Evolutionary conservation across 1,140 invertebrate genomes (phyloP), one percentile per base, ranked within the genome.

Genomic region (Latrodectus geometricus): DNA sequence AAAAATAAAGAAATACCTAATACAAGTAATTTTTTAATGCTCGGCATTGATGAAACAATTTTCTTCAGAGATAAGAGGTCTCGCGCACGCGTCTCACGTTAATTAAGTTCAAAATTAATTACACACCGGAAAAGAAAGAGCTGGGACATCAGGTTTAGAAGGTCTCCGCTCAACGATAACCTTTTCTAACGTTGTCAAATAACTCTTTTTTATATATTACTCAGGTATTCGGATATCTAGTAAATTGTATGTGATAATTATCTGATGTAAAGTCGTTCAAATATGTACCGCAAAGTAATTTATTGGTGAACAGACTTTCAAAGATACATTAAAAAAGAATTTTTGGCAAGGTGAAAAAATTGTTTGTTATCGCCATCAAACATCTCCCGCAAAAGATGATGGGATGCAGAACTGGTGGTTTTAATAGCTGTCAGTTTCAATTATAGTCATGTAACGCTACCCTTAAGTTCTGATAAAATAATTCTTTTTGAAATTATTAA

Each of bases 101-200:
- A 69, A 69, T 69, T 69, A 21, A 69, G 68, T 69, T 69, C 68
- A 69, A 69, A 69, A 69, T 69, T 69, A 69, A 69, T 69, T 69
- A 69, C 21, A 20, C 21, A 21, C 9, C 17, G 17, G 68, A 69
- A 69, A n/a, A 21, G 21, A 17, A 21, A 21, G 68, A 69, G 35
- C 2, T 35, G 35, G 35, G 35, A 35, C n/a, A 69, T 21, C 35
- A 20, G 68, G 17, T 69, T 69, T 69, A 69, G 68, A 69, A 69
- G 20, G 17, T 69, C 68, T 21, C 15, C 56, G 66, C 20, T n/a
- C 35, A 35, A 35, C 35, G 35, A 3, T 35, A 35, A 1, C 35
- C 35, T 35, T 35, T 35, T 35, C 35, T 35, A 35, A 35, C 35
- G 35, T 35, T 35, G 35, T 35, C 35, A 35, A 35, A 35, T 35